Evolutionary conservation across 2,113 vertebrate genomes (phyloP).

Genomic region (Thymallus thymallus): DNA sequence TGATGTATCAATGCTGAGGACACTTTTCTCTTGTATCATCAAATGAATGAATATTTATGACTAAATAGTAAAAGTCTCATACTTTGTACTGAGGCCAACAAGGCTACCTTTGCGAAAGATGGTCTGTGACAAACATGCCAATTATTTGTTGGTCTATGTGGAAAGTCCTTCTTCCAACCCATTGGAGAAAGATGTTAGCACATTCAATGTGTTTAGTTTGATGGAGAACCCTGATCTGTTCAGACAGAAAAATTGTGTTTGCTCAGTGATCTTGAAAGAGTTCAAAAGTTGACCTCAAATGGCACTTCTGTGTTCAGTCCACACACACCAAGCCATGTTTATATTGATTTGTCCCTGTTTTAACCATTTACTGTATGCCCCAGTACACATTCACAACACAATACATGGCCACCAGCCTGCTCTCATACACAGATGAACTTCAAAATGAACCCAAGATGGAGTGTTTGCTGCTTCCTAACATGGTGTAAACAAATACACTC

Average conservation of each 20-base stretch:
- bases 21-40: too few relatives aligned
- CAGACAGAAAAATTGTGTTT: slow-evolving; percentile 11
- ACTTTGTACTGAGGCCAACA: too few relatives aligned
- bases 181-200: slow-evolving; percentile 3
- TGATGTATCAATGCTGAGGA: too few relatives aligned
- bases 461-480: background rate
- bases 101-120: too few relatives aligned
- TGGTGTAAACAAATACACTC: background rate
- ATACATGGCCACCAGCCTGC: background rate
- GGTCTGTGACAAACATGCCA: too few relatives aligned
- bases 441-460: background rate
- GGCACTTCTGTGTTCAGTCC: background rate
- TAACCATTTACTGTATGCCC: background rate
- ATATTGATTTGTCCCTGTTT: background rate
- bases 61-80: too few relatives aligned
- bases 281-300: slow-evolving; percentile 5
- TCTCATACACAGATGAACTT: background rate
- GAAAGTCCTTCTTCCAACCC: background rate
- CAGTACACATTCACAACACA: background rate
- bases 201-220: slow-evolving; percentile 7
- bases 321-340: background rate
- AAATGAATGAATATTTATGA: too few relatives aligned
- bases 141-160: background rate
- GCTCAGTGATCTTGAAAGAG: slow-evolving; percentile 5
- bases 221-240: background rate